Evolutionary conservation across 92 coral and sea anemone species (phyloP).

Genomic region (Umimayanthus chanpuru): DNA sequence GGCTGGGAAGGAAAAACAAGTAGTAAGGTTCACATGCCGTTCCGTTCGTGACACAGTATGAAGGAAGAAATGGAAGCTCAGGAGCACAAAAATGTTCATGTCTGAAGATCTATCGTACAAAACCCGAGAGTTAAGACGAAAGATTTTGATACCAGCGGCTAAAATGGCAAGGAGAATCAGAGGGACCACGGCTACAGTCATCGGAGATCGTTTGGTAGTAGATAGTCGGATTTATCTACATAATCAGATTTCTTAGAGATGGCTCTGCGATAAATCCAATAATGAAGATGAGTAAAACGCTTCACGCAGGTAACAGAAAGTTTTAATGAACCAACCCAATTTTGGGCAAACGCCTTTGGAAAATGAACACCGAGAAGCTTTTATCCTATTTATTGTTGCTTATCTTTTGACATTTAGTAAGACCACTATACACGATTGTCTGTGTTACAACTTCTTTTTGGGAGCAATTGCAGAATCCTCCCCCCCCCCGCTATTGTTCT

Average conservation of each 20-base stretch:
- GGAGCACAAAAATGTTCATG: background rate
- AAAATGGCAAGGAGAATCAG: constrained; percentile 20
- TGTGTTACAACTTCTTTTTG: no score
- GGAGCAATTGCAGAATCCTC: no score
- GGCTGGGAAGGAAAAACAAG: constrained; percentile 29
- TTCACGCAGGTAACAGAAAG: no score
- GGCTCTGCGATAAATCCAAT: background rate
- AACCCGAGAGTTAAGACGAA: background rate
- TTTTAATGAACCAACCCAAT: no score
- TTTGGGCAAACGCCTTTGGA: no score
- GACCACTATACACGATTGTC: no score
- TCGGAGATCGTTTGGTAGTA: constrained; percentile 28
- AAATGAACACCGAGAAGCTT: no score
- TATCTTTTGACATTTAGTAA: no score
- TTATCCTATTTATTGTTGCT: no score
- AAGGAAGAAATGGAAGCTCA: constrained; percentile 2
- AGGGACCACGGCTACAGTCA: constrained; percentile 10
- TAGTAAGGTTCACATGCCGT: constrained; percentile 36
- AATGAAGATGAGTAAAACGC: no score
- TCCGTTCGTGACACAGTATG: constrained; percentile 45
- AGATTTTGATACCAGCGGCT: constrained; percentile 27
- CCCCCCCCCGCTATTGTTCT: no score
- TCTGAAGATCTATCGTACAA: constrained; percentile 29
- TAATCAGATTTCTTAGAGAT: constrained; percentile 8
- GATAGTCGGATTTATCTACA: constrained; percentile 18